A percentile compares a stretch with the other conserved stretches of the same genome.
These are phyloP conservation scores for Ametastegia equiseti DNA, from an alignment of 2,888 invertebrate genomes.

Conservation along the genomic window DNA sequence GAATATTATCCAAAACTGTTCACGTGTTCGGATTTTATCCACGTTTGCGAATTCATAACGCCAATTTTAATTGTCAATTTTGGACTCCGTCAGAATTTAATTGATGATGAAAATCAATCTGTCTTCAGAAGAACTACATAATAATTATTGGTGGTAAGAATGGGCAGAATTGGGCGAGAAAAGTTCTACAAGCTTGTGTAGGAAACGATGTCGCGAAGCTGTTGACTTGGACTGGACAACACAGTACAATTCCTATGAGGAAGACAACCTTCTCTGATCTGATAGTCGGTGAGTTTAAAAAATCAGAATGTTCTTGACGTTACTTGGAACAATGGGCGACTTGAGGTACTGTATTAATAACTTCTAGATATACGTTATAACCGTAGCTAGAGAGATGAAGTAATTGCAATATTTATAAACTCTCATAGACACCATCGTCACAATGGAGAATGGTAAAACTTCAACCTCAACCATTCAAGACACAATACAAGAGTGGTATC, in stretches of 20 bases:
- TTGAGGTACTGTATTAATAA: neutral
- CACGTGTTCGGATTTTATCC: neutral
- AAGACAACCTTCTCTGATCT: neutral
- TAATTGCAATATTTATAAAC: constrained; percentile 5
- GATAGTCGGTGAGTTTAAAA: constrained; percentile 10
- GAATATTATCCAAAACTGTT: neutral
- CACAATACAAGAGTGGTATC: neutral
- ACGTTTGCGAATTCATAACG: neutral
- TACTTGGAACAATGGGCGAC: neutral
- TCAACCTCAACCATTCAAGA: neutral
- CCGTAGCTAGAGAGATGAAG: too few relatives aligned
- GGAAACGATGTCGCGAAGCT: constrained; percentile 9
- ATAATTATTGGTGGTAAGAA: neutral
- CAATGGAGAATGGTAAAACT: neutral
- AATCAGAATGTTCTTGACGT: neutral
- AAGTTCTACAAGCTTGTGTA: neutral
- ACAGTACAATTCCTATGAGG: neutral
- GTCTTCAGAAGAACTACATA: constrained; percentile 6
- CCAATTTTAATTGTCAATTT: neutral
- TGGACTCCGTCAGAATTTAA: neutral
- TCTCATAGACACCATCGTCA: constrained; percentile 6
- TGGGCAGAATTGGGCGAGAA: neutral
- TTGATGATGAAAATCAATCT: neutral
- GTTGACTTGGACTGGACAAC: constrained; percentile 8
- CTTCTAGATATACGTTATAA: neutral